Base-by-base conservation (phyloP, 1,140 invertebrate genomes). In the Zelostemma sp. region DNA sequence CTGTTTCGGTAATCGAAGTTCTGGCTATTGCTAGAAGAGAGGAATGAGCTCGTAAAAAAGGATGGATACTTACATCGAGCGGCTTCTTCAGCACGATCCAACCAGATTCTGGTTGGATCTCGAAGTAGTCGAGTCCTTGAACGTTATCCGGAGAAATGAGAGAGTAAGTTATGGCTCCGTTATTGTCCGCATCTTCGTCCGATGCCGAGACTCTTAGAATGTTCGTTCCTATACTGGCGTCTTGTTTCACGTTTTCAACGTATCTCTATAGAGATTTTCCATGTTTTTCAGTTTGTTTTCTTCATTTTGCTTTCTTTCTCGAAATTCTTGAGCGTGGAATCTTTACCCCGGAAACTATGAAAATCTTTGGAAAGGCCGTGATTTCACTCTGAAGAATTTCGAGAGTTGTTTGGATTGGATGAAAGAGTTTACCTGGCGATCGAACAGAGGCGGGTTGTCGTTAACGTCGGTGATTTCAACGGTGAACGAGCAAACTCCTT, bases 391-490 rank as follows among this genome's bases (percentile, higher is more conserved):
- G n/a, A n/a, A n/a, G n/a, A n/a, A n/a, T n/a, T n/a, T n/a, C n/a
- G n/a, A n/a, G n/a, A n/a, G 50, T 28, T 33, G 50, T 25, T 11
- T 6, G n/a, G 25, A 12, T 41, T 41, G 14, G n/a, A 46, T 51
- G 31, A 17, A 14, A 14, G 33, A 33, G 33, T 25, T 51, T 88
- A 95, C 95, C 90, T 97, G 95, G 87, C 96, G 88, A 86, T 97
- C 95, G 84, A 97, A 97, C 16, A 97, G 85, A 1, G 95, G 96
- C 11, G 95, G 95, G 84, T 97, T 97, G 75, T 95, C 96, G 76
- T 98, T 97, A 1, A 96, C 94, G 81, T 97, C 96, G 0, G 95
- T 96, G 25, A 98, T 97, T 88, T 98, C 96, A 28, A 98, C 96
- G 3, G 95, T 97, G 77, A 98, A 97, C 0, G 95, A 97, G 79